Conservation (phyloP, 2,888 invertebrate genomes). For the Cremastobaeus sp. region DNA sequence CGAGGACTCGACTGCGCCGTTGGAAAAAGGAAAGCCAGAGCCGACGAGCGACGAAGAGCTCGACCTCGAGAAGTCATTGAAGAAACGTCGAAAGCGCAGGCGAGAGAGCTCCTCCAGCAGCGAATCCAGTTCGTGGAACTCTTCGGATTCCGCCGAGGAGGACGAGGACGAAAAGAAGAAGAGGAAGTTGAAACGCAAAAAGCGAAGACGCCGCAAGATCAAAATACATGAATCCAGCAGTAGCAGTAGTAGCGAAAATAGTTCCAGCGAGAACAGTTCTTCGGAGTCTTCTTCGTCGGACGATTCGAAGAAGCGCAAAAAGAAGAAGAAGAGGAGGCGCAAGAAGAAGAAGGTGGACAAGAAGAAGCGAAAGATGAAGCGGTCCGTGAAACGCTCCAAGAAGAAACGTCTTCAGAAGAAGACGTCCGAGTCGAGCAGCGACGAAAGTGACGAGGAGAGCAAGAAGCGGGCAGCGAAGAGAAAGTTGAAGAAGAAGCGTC, state of each 20-base stretch:
- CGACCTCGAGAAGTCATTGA: constrained; percentile 56
- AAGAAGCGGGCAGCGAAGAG: constrained; percentile 53
- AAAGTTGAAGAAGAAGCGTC: constrained; percentile 56
- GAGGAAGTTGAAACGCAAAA: constrained; percentile 32
- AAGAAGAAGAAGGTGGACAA: constrained; percentile 67
- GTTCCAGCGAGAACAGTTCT: constrained; percentile 50
- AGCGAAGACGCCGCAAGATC: constrained; percentile 32
- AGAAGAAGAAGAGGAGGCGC: constrained; percentile 63
- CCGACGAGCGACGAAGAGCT: constrained; percentile 67
- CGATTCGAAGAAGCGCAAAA: constrained; percentile 61
- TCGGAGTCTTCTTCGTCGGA: constrained; percentile 43
- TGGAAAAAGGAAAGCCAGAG: constrained; percentile 68
- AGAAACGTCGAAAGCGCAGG: constrained; percentile 61
- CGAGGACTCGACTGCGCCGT: background rate
- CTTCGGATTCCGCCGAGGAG: constrained; percentile 67
- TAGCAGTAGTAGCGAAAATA: constrained; percentile 70
- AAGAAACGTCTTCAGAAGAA: constrained; percentile 67
- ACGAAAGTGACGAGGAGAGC: constrained; percentile 67
- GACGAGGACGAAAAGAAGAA: constrained; percentile 61
- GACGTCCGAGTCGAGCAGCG: constrained; percentile 69
- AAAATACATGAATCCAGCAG: constrained; percentile 61
- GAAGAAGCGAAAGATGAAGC: constrained; percentile 61
- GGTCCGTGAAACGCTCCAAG: constrained; percentile 56
- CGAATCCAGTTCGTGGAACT: constrained; percentile 69
- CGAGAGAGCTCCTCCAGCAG: constrained; percentile 65